Base-by-base conservation (phyloP, 2,797 vertebrate species). In the Sebastes minor region DNA sequence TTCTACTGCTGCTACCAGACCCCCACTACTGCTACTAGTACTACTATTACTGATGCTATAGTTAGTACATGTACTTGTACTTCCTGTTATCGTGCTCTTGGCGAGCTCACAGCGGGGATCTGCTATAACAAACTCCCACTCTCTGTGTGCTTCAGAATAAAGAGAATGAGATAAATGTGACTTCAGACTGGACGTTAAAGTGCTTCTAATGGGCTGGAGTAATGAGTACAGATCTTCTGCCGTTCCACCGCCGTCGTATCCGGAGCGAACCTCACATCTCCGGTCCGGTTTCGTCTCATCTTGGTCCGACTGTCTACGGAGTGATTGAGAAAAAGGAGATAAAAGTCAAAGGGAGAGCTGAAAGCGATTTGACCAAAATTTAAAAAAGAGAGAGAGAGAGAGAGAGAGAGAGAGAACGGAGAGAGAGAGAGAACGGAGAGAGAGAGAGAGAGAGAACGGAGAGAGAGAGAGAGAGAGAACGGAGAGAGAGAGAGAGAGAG, bases 311-410 rank as follows among this genome's bases (percentile, higher is more conserved):
- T 42, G 72, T 65, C 65, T 28, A 63, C 38, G 74, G 33, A 88
- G 70, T 42, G 73, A 81, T 27, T 18, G 65, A 85, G 67, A 76
- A 52, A 74, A 78, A 57, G 53, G 38, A 80, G 83, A 81, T 78
- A 77, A 84, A 77, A 86, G 74, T 82, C 67, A 80, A 76, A 86
- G 79, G 63, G 62, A 25, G 53, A 80, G 80, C 73, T 62, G 71
- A 85, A 87, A 86, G 71, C 68, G 77, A 85, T 85, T 84, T 83
- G 78, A 80, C 76, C 66, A 63, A 83, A 83, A 87, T 20, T 20
- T 4, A 38, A 32, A 22, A 65, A 63, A 70, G 71, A 27, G 5
- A 42, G 14, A 42, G 38, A 42, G 13, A 42, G 38, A 42, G 38
- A 14, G 28, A 28, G 28, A 28, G 28, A 28, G 27, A 81, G 84